Percentiles rank a stretch among this genome's conserved stretches.
Evolutionary conservation across 2,113 vertebrate genomes (phyloP).

Genomic region (Polyodon spathula): DNA sequence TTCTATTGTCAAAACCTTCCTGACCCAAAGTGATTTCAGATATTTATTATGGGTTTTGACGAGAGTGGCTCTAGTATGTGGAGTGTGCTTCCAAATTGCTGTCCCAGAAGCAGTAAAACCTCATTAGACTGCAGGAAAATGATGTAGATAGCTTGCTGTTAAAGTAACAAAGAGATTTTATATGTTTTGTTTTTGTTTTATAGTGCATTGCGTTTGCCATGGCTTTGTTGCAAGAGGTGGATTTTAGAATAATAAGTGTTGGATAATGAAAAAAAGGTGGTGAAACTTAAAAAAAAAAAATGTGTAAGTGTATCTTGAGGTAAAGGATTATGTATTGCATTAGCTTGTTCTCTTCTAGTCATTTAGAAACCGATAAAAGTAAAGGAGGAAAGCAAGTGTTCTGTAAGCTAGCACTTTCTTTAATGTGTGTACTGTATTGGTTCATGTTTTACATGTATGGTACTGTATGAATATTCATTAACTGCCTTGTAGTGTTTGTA

Average conservation of each 20-base stretch:
- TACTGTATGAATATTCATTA: slow-evolving; percentile 85
- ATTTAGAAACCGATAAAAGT: slow-evolving; percentile 44
- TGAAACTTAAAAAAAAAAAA: slow-evolving; percentile 34
- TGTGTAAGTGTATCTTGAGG: slow-evolving; percentile 52
- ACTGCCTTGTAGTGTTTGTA: slow-evolving; percentile 85
- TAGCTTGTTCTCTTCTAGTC: slow-evolving; percentile 54
- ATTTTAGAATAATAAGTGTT: slow-evolving; percentile 39
- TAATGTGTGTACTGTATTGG: slow-evolving; percentile 72
- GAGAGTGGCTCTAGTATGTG: too few species aligned
- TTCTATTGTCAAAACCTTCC: too few species aligned
- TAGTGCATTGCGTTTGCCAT: slow-evolving; percentile 34
- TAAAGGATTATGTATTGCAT: slow-evolving; percentile 47
- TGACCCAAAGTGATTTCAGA: too few species aligned
- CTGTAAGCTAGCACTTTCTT: slow-evolving; percentile 83
- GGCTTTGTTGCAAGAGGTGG: slow-evolving; percentile 31
- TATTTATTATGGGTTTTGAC: too few species aligned
- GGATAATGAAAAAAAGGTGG: slow-evolving; percentile 24
- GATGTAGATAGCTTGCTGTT: slow-evolving; percentile 42
- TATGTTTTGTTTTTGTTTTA: slow-evolving; percentile 26
- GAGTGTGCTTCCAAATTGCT: too few species aligned
- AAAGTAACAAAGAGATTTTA: slow-evolving; percentile 34
- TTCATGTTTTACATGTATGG: slow-evolving; percentile 71
- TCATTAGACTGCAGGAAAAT: slow-evolving; percentile 12
- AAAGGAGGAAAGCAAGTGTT: slow-evolving; percentile 69
- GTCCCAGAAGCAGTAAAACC: background rate